Base-by-base conservation (phyloP, 2,113 vertebrate species). In the Ceyx melanurus region DNA sequence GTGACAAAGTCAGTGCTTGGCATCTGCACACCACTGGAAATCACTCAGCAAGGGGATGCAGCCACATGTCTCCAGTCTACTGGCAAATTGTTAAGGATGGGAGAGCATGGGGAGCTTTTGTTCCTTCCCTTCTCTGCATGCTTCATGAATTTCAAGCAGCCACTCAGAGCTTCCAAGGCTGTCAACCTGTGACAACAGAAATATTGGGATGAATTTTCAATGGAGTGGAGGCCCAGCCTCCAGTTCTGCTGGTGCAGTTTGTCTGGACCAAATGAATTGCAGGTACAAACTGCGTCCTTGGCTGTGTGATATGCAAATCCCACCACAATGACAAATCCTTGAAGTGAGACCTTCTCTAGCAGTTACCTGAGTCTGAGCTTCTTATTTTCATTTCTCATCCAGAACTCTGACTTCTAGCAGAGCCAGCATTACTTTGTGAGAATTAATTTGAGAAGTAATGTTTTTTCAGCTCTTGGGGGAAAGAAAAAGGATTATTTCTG, bases 381-480 rank as follows among this genome's bases (percentile, higher is more conserved):
- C 89, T 94, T 16, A 85, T 90, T 96, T 90, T 81, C 82, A 80
- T 89, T 96, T 89, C 82, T 87, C 64, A 87, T 71, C 82, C 67
- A 71, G 71, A 82, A 29, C 79, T 83, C 92, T 72, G 78, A 62
- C 75, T 93, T 86, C 31, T 89, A 82, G 93, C 77, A 94, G 81
- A 90, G 86, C 67, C 78, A 77, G 78, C 82, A 3, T 62, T 77
- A 74, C 82, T 89, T 78, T 83, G 56, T 6, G n/a, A 83, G 89
- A 92, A 92, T 91, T 92, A 94, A 94, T 95, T 93, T 92, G 75
- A 67, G 72, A 80, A 94, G 70, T 79, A 87, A 87, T 75, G 37
- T 29, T 88, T 89, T 84, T 73, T 51, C 71, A 62, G 51, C 18
- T 86, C 40, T 82, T 19, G 25, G 15, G 6, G 40, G 54, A 22